Conservation (phyloP, 2,113 vertebrate species). For the Ciconia boyciana region DNA sequence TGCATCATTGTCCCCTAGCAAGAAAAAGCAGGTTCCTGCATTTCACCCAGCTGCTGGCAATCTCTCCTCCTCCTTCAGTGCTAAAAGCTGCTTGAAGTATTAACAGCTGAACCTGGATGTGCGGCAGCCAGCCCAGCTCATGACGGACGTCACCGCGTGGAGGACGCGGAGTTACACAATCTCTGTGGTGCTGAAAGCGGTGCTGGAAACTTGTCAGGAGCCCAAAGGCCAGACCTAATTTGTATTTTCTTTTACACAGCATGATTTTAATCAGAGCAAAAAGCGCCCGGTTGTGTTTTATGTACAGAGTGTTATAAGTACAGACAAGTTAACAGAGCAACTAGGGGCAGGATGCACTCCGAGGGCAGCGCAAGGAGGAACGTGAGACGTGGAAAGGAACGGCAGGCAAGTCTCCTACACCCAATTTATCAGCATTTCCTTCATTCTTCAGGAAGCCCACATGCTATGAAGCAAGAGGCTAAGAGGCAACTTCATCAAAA, state of each 20-base stretch:
- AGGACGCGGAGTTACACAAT: not conserved
- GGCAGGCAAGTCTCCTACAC: not conserved
- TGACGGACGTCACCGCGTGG: not conserved
- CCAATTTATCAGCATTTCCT: not conserved
- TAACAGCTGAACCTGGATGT: not conserved
- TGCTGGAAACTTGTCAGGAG: not conserved
- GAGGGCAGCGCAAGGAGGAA: not conserved
- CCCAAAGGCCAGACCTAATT: conserved; percentile 21
- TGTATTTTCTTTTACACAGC: conserved; percentile 37
- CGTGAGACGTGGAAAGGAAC: not conserved
- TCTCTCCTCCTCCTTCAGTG: not conserved
- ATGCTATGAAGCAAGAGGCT: not conserved
- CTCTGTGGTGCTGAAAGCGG: not conserved
- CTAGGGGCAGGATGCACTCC: not conserved
- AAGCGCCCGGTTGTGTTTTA: not conserved
- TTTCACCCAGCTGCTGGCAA: not conserved
- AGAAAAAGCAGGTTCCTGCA: not conserved
- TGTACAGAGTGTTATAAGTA: not conserved
- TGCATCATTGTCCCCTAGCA: not conserved
- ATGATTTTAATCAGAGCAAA: conserved; percentile 2
- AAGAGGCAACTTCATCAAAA: not conserved
- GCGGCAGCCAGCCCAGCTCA: not conserved
- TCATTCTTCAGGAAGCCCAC: not conserved
- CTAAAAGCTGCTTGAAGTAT: conserved; percentile 31
- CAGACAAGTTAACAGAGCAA: not conserved